These are phyloP conservation scores for Ormia ochracea DNA, from an alignment of 2,888 invertebrate species.

Conservation along the genomic window DNA sequence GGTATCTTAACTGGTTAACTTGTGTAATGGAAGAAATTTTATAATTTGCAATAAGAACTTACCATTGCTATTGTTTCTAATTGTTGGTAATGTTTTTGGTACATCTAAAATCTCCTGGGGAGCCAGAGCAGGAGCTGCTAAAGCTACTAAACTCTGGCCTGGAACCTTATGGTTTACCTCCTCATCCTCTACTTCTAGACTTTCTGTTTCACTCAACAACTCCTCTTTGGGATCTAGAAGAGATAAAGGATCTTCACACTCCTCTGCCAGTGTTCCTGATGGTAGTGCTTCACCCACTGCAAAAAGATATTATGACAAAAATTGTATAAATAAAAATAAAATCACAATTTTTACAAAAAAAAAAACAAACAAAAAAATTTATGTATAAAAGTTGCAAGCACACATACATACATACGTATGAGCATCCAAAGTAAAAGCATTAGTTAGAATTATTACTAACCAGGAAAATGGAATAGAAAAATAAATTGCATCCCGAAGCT, in stretches of 20 bases:
- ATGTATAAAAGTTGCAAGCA: slow-evolving; percentile 25
- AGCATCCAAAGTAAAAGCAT: slow-evolving; percentile 22
- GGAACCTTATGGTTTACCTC: slow-evolving; percentile 47
- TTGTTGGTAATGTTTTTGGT: slow-evolving; percentile 41
- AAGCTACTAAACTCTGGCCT: not conserved
- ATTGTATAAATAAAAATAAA: slow-evolving; percentile 4
- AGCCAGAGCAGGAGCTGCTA: not conserved
- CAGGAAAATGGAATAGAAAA: slow-evolving; percentile 21
- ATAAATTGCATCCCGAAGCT: slow-evolving; percentile 45
- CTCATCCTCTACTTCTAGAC: slow-evolving; percentile 62
- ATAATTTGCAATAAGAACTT: slow-evolving; percentile 52
- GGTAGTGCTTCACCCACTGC: slow-evolving; percentile 61
- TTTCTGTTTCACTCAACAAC: slow-evolving; percentile 69
- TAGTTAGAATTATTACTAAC: slow-evolving; percentile 32
- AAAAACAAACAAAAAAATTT: slow-evolving; percentile 17
- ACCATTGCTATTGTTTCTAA: slow-evolving; percentile 65
- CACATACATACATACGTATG: not conserved
- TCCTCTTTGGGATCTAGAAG: slow-evolving; percentile 73
- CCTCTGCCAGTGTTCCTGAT: slow-evolving; percentile 30
- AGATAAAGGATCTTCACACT: slow-evolving; percentile 65
- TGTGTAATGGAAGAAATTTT: slow-evolving; percentile 27
- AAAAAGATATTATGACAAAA: slow-evolving; percentile 22
- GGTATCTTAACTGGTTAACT: slow-evolving; percentile 31
- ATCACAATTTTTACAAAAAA: not conserved
- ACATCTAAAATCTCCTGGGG: slow-evolving; percentile 50